Evolutionary conservation across 2,797 vertebrate genomes (phyloP), one percentile per base, ranked within the genome.

Genomic region (Tokudaia tokunoshimensis): DNA sequence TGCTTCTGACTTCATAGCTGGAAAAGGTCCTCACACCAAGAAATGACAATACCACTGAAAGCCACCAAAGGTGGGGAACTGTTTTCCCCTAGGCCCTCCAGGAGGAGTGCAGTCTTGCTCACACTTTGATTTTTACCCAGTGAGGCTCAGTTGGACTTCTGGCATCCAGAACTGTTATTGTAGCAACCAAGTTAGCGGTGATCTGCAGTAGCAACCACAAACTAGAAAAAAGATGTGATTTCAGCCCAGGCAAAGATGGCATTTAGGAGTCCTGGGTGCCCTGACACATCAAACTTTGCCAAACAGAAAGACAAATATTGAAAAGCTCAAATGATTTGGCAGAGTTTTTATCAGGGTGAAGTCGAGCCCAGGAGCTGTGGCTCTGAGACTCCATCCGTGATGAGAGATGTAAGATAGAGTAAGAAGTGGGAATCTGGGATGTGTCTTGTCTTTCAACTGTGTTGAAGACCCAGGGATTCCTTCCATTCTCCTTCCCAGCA

Each of bases 401-500:
- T 57, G 67, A 72, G 34, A 74, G 22, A 24, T 5, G 0, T 37
- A 6, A 14, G 4, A 24, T 44, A 52, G 74, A 24, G 7, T 26
- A 75, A 70, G 31, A n/a, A 34, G 29, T 13, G 19, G 61, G 26
- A 61, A 31, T 6, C 14, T 44, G n/a, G 22, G 97, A 84, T 92
- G 90, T 95, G 94, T 97, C 72, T 98, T 98, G 97, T 98, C 98
- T 98, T 98, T 98, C 98, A 98, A 98, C 98, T 98, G 97, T 98
- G 98, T 95, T 98, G 98, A 98, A 89, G 93, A 96, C 92, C 97
- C 80, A 75, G 94, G 92, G 80, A 92, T 92, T 29, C 75, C 57
- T 94, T 14, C n/a, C 24, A 31, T 12, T 61, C 52, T 74, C 65
- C 31, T 29, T 75, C 47, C 70, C 37, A 61, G 63, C 20, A 31